phyloP scores from a whole-genome alignment of 2,113 vertebrate genomes.

The Bubo bubo region DNA sequence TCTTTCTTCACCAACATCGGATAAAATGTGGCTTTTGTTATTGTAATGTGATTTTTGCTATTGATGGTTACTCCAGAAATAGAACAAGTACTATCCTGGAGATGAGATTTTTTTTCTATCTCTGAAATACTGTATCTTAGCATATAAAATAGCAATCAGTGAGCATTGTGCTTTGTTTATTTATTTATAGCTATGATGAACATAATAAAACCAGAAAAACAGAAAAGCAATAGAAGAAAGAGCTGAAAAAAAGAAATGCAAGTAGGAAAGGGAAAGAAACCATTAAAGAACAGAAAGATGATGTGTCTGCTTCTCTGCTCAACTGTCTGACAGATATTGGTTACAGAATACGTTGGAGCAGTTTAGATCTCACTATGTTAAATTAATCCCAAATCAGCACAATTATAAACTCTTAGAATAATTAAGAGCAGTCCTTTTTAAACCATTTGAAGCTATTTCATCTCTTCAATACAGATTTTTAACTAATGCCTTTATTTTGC shows the following conservation, averaged over 20 bases:
- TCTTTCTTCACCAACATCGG: neutral
- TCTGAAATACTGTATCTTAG: neutral
- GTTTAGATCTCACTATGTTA: neutral
- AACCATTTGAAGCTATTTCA: neutral
- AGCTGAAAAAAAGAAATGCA: neutral
- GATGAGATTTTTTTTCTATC: neutral
- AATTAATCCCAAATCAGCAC: neutral
- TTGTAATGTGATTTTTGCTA: constrained; percentile 20
- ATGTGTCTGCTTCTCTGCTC: neutral
- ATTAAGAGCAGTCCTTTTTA: neutral
- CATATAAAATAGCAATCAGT: constrained; percentile 39
- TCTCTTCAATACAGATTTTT: neutral
- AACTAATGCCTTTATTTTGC: neutral
- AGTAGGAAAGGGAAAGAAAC: neutral
- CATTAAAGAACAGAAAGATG: neutral
- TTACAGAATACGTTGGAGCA: neutral
- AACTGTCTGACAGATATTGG: neutral
- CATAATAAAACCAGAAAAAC: neutral
- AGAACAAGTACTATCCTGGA: neutral
- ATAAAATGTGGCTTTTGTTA: neutral
- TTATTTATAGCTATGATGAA: constrained; percentile 32
- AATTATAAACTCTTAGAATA: neutral
- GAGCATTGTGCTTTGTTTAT: constrained; percentile 45
- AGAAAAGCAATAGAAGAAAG: neutral
- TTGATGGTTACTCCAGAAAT: constrained; percentile 29